A percentile compares a stretch with the other conserved stretches of the same genome.
phyloP scores from a whole-genome alignment of 2,113 vertebrate species.

The Charadrius vociferus region DNA sequence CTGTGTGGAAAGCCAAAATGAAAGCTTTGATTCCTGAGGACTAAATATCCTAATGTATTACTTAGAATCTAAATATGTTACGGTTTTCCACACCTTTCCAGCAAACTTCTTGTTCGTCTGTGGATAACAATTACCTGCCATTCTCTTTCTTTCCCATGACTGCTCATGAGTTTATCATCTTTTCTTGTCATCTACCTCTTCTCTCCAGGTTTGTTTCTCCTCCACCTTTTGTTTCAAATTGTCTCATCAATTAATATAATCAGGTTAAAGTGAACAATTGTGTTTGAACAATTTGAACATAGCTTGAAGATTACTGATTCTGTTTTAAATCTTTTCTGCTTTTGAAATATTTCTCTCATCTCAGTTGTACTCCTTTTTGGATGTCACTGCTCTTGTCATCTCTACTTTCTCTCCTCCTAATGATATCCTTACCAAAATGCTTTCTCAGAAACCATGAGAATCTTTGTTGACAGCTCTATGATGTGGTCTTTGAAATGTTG shows the following conservation, averaged over 20 bases:
- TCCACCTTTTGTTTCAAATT: not conserved
- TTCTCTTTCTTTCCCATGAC: not conserved
- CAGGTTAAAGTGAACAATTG: not conserved
- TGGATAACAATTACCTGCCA: not conserved
- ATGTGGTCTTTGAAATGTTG: not conserved
- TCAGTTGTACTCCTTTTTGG: not conserved
- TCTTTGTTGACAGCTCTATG: not conserved
- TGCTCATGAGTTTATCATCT: not conserved
- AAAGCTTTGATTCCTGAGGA: not conserved
- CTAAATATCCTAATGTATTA: not conserved
- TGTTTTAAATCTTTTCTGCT: not conserved
- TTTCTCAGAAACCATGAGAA: not conserved
- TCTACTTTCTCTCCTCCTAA: not conserved
- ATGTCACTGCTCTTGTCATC: not conserved
- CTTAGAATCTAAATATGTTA: not conserved
- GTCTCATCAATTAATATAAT: not conserved
- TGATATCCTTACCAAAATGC: not conserved
- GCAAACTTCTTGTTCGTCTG: not conserved
- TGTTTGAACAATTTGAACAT: not conserved
- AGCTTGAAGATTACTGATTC: not conserved
- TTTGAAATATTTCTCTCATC: not conserved
- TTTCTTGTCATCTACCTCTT: not conserved
- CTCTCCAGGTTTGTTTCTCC: not conserved
- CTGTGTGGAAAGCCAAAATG: not conserved
- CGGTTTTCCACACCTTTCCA: not conserved